These are phyloP conservation scores for Torymus auratus DNA, from an alignment of 2,888 invertebrate species.

Conservation along the genomic window DNA sequence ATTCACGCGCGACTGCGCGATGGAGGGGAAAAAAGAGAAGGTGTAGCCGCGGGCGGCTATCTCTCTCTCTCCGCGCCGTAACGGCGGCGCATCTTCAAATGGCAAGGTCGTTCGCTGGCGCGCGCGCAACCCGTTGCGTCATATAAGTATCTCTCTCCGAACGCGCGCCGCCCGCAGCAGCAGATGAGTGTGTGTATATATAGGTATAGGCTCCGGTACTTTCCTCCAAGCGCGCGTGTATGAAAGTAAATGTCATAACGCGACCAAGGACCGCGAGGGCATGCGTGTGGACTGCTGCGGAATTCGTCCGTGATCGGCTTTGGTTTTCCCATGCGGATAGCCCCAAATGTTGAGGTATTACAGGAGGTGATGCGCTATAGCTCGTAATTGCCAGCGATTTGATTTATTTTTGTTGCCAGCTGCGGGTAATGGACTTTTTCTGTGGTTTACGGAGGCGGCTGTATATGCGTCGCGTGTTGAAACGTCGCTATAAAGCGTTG, in stretches of 20 bases:
- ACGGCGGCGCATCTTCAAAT: constrained; percentile 70
- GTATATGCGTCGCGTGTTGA: too few species aligned
- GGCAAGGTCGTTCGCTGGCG: constrained; percentile 70
- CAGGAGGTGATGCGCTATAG: too few species aligned
- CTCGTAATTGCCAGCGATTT: too few species aligned
- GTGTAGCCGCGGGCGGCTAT: background rate
- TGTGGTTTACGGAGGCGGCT: too few species aligned
- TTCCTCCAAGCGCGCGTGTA: constrained; percentile 60
- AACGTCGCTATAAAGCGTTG: too few species aligned
- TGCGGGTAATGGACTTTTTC: too few species aligned
- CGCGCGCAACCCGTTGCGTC: constrained; percentile 41
- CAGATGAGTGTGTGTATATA: too few species aligned
- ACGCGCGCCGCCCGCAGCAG: too few species aligned
- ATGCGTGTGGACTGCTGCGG: background rate
- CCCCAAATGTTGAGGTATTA: too few species aligned
- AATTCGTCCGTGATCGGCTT: constrained; percentile 39
- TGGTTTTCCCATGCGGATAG: background rate
- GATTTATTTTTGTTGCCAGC: too few species aligned
- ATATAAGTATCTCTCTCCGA: background rate
- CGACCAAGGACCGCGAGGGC: constrained; percentile 63
- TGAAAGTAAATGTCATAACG: constrained; percentile 68
- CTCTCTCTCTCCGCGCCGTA: background rate
- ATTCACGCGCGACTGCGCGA: too few species aligned
- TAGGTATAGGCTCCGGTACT: constrained; percentile 47
- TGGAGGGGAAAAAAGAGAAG: too few species aligned